These are phyloP conservation scores for Channa argus DNA, from an alignment of 2,113 vertebrate species.

Conservation along the genomic window DNA sequence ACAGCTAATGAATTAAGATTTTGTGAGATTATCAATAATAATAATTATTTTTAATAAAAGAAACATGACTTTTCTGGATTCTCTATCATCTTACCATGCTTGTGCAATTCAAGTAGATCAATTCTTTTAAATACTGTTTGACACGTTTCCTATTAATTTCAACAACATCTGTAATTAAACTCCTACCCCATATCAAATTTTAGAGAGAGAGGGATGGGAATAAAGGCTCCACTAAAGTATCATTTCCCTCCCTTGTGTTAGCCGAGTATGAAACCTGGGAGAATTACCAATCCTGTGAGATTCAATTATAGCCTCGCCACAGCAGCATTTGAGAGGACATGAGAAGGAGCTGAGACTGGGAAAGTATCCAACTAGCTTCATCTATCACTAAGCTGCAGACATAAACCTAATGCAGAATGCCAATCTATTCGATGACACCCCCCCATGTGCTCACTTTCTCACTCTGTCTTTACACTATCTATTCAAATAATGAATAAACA, in stretches of 20 bases:
- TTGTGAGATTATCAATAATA: conserved; percentile 11
- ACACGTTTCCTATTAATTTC: conserved; percentile 76
- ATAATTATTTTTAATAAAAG: conserved; percentile 10
- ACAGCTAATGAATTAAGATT: conserved; percentile 26
- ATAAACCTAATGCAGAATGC: conserved; percentile 75
- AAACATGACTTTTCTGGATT: conserved; percentile 4
- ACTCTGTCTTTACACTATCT: conserved; percentile 58
- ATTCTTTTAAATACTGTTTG: conserved; percentile 69
- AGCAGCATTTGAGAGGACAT: conserved; percentile 71
- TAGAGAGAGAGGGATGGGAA: conserved; percentile 62
- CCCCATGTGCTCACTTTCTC: conserved; percentile 10
- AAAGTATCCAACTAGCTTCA: conserved; percentile 74
- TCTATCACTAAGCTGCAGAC: conserved; percentile 78
- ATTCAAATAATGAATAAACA: conserved; percentile 83
- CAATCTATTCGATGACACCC: conserved; percentile 68
- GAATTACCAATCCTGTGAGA: conserved; percentile 78
- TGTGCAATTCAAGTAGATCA: conserved; percentile 48
- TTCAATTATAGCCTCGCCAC: conserved; percentile 78
- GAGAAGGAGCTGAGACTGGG: conserved; percentile 72
- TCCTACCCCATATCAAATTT: conserved; percentile 65
- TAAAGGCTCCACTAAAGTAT: conserved; percentile 65
- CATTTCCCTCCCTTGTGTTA: conserved; percentile 69
- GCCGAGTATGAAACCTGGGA: conserved; percentile 67
- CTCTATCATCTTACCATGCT: conserved; percentile 11
- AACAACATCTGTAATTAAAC: conserved; percentile 77